These are phyloP conservation scores for Cyphomyrus plagiostoma DNA, from an alignment of 2,113 vertebrate genomes.

Conservation along the genomic window DNA sequence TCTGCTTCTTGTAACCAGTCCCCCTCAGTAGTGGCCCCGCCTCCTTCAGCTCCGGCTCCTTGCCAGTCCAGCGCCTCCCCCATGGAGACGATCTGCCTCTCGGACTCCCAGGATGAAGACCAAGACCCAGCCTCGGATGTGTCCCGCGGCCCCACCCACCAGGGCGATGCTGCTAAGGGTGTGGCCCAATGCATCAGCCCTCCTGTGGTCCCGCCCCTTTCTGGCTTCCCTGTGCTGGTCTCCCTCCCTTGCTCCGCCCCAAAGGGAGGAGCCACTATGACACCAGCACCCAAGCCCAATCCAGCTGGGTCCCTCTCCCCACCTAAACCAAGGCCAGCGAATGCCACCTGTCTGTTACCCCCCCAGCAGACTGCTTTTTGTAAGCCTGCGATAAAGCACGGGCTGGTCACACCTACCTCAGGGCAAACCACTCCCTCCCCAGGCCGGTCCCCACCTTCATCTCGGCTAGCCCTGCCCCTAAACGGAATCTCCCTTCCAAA, in stretches of 20 bases:
- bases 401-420: background rate
- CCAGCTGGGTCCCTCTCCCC: conserved; percentile 44
- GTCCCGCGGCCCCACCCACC: conserved; percentile 80
- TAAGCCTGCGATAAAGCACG: conserved; percentile 19
- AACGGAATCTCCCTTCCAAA: conserved; percentile 22
- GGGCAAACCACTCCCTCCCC: background rate
- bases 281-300: conserved; percentile 43
- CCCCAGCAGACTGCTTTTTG: conserved; percentile 56
- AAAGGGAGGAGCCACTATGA: conserved; percentile 50
- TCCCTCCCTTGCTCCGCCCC: conserved; percentile 67
- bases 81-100: conserved; percentile 86
- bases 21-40: conserved; percentile 33
- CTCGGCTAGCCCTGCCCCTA: conserved; percentile 25
- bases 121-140: conserved; percentile 82
- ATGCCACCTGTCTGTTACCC: conserved; percentile 56
- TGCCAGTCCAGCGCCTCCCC: conserved; percentile 52
- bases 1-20: conserved; percentile 42
- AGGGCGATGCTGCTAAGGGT: conserved; percentile 77
- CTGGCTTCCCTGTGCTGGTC: conserved; percentile 64
- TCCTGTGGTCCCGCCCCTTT: conserved; percentile 60
- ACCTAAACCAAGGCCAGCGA: conserved; percentile 57
- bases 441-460: background rate
- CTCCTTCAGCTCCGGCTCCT: conserved; percentile 33
- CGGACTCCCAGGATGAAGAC: conserved; percentile 90
- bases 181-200: conserved; percentile 52